Base-by-base conservation (phyloP, 2,888 invertebrate genomes). In the Mythimna lalbum region DNA sequence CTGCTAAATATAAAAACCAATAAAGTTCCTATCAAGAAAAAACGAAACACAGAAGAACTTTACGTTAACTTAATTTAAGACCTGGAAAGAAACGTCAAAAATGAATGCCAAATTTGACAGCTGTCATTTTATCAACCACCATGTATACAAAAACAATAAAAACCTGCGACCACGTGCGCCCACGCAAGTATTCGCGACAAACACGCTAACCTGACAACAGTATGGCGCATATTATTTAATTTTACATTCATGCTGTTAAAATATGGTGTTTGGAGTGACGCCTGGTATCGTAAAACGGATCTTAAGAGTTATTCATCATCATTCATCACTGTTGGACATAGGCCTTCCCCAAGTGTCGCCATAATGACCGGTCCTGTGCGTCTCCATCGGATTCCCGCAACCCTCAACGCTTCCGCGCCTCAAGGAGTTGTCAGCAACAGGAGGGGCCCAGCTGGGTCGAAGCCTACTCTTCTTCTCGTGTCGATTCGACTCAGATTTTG, bases 141-240 rank as follows among this genome's bases (percentile, higher is more conserved):
- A 78, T 79, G 81, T 84, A 76, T 23, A 21, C 27, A 63, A 64
- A 69, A 71, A 71, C 70, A 69, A 76, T 80, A 82, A 81, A 84
- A 78, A 53, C 69, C 33, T 31, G 19, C 61, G 61, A 21, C 39
- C 62, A 53, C 21, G 52, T 43, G 53, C 81, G 71, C 84, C 84
- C 78, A 84, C 84, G 74, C 76, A 57, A 10, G 67, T 62, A 73
- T 82, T 81, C 50, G 84, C 84, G 67, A 81, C 73, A 69, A 72
- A 71, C 70, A 68, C 70, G 49, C 43, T n/a, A 63, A 52, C 55
- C 39, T 17, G 43, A 50, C 53, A 53, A 66, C 67, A 50, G 50
- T 49, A 63, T 4, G 23, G 17, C 56, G 47, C 65, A 56, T 60
- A 61, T 69, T 73, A 69, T 69, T 73, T 73, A 74, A 77, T 66